Evolutionary conservation across 2,888 invertebrate species (phyloP).

Genomic region (Polyommatus iphigenia): DNA sequence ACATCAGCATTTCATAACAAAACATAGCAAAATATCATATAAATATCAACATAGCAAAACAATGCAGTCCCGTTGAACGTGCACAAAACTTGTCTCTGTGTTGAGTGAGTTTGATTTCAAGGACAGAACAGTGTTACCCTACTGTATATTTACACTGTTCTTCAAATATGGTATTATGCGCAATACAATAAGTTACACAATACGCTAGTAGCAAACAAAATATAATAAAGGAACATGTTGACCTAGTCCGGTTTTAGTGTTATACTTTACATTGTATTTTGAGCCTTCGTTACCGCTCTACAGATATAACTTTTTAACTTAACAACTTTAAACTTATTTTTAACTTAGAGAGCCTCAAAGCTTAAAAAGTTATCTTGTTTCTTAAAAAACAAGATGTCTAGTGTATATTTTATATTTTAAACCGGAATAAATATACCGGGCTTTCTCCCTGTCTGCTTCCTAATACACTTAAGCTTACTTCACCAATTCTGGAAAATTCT

Average conservation of each 20-base stretch:
- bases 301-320: neutral
- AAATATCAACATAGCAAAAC: too few relatives aligned
- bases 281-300: neutral
- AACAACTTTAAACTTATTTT: neutral
- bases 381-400: neutral
- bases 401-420: neutral
- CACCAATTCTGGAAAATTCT: too few relatives aligned
- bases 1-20: too few relatives aligned
- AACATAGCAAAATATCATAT: too few relatives aligned
- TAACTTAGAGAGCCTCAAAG: neutral
- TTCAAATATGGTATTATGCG: neutral
- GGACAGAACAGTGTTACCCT: too few relatives aligned
- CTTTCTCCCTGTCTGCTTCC: too few relatives aligned
- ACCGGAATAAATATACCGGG: neutral
- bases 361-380: neutral
- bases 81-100: too few relatives aligned
- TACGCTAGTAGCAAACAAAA: slow-evolving; percentile 23
- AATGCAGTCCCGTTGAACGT: too few relatives aligned
- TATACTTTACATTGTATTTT: slow-evolving; percentile 23
- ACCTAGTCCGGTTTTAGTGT: slow-evolving; percentile 25
- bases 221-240: slow-evolving; percentile 24
- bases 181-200: slow-evolving; percentile 14
- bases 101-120: too few relatives aligned
- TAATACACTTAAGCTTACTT: too few relatives aligned
- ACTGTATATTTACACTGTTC: neutral